phyloP scores from a whole-genome alignment of 2,113 vertebrate genomes.

The Clarias gariepinus region DNA sequence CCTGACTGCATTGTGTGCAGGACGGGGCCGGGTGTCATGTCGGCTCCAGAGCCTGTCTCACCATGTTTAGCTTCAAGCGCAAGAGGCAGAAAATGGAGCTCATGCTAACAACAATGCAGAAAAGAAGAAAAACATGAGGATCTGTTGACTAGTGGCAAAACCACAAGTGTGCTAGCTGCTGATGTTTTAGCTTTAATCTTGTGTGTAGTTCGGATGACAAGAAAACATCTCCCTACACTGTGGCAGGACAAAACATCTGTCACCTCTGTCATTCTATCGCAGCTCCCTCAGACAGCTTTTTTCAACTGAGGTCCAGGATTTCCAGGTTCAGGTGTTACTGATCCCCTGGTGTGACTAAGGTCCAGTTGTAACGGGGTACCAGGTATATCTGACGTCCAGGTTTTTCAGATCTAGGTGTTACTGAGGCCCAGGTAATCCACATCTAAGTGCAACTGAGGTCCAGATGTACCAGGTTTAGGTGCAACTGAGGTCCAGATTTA shows the following conservation, averaged over 20 bases:
- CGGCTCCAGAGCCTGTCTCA: background rate
- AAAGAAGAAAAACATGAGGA: background rate
- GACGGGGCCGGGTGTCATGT: background rate
- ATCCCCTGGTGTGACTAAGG: too few relatives aligned
- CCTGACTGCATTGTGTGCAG: background rate
- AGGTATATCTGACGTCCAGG: too few relatives aligned
- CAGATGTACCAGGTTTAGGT: too few relatives aligned
- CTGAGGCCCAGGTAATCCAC: too few relatives aligned
- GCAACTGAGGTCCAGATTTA: too few relatives aligned
- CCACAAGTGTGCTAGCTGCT: background rate
- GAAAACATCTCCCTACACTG: background rate
- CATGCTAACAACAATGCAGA: background rate
- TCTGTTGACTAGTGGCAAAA: background rate
- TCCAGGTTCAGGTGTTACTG: background rate
- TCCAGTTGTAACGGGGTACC: too few relatives aligned
- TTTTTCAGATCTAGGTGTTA: too few relatives aligned
- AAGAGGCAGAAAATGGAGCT: background rate
- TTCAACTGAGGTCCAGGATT: background rate
- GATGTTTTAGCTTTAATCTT: background rate
- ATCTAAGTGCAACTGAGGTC: too few relatives aligned
- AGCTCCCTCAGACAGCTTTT: background rate
- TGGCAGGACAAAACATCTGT: background rate
- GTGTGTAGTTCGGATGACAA: background rate
- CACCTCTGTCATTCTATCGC: background rate
- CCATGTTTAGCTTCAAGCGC: background rate